Conservation (phyloP, 2,888 invertebrate species). For the Chouioia cunea region DNA sequence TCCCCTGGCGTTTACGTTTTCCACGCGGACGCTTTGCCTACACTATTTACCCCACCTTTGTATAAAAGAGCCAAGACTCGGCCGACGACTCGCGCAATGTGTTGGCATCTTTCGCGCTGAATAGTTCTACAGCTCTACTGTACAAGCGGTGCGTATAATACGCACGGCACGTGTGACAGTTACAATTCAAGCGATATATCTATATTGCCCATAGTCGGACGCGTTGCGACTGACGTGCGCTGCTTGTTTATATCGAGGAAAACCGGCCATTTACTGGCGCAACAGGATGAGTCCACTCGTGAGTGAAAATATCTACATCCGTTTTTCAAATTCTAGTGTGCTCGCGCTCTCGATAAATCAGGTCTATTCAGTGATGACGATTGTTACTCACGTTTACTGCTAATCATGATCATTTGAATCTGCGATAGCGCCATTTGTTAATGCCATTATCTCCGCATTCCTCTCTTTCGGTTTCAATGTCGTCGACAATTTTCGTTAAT, state of each 20-base stretch:
- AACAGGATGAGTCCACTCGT: conserved; percentile 13
- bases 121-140: conserved; percentile 32
- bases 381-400: too few relatives aligned
- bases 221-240: too few relatives aligned
- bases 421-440: too few relatives aligned
- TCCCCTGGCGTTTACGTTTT: conserved; percentile 6
- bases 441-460: too few relatives aligned
- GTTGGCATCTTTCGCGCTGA: conserved; percentile 54
- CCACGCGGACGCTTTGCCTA: conserved; percentile 48
- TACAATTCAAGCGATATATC: not conserved
- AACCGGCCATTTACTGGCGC: not conserved
- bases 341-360: too few relatives aligned
- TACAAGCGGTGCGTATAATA: conserved; percentile 4
- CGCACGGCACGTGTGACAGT: not conserved
- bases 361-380: too few relatives aligned
- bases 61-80: conserved; percentile 61
- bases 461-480: too few relatives aligned
- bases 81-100: conserved; percentile 56
- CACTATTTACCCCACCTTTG: conserved; percentile 56
- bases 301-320: conserved; percentile 8
- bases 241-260: too few relatives aligned
- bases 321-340: too few relatives aligned
- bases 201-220: not conserved
- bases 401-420: too few relatives aligned
- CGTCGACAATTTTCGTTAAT: too few relatives aligned